These are phyloP conservation scores for Gymnopithys bicolor DNA, from an alignment of 2,797 vertebrate species.

Conservation along the genomic window DNA sequence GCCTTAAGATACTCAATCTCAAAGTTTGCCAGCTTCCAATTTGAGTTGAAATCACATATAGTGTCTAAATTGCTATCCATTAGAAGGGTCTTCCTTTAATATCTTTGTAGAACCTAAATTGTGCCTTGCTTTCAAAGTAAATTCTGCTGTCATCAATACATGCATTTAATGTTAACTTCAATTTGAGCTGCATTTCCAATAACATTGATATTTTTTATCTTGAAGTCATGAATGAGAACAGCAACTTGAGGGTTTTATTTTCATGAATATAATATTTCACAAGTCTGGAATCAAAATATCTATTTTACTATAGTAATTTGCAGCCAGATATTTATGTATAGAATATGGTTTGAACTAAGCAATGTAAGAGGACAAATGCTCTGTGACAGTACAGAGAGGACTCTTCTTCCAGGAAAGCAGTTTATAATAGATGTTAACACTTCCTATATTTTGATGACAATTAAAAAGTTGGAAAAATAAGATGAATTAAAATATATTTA, in stretches of 20 bases:
- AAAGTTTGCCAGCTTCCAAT: background rate
- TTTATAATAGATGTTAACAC: background rate
- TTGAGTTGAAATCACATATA: fast-evolving
- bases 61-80: background rate
- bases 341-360: background rate
- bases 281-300: background rate
- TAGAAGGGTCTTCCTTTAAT: background rate
- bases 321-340: background rate
- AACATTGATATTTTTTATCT: background rate
- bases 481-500: background rate
- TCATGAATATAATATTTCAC: background rate
- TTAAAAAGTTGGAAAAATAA: background rate
- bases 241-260: background rate
- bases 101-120: background rate
- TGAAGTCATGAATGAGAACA: background rate
- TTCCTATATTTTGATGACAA: background rate
- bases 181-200: background rate
- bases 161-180: background rate
- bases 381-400: background rate
- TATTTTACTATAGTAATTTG: background rate
- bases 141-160: background rate
- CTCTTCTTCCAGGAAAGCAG: background rate
- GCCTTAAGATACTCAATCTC: background rate
- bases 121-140: background rate
- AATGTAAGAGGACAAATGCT: background rate